Evolutionary conservation across 64 coral and sea anemone genomes (phyloP).

Genomic region (Montipora capricornis): DNA sequence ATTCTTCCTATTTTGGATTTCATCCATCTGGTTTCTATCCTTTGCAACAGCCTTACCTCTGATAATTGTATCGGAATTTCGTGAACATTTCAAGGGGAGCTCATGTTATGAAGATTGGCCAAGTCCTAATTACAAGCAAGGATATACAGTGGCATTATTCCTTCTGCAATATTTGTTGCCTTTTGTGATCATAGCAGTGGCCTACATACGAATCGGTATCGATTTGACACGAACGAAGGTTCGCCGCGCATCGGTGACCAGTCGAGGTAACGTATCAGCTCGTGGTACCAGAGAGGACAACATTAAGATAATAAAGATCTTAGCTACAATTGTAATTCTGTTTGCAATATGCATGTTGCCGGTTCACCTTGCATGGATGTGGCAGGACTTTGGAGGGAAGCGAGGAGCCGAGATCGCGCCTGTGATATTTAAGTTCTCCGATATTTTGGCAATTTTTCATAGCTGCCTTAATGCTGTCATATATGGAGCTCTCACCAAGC

Average conservation of each 20-base stretch:
- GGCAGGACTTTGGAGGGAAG: conserved; percentile 60
- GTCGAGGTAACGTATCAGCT: conserved; percentile 15
- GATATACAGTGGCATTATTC: conserved; percentile 39
- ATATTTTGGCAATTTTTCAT: conserved; percentile 56
- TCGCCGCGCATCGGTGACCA: conserved; percentile 28
- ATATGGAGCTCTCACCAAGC: conserved; percentile 74
- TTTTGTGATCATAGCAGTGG: conserved; percentile 63
- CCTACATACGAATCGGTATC: conserved; percentile 71
- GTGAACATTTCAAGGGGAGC: neutral
- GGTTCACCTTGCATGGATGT: conserved; percentile 70
- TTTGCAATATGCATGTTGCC: conserved; percentile 74
- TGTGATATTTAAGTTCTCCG: conserved; percentile 62
- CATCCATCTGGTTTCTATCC: conserved; percentile 74
- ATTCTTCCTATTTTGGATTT: conserved; percentile 62
- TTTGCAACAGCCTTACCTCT: conserved; percentile 72
- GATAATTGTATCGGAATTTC: conserved; percentile 61
- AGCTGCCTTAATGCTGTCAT: conserved; percentile 68
- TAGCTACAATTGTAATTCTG: conserved; percentile 55
- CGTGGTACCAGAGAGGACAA: conserved; percentile 48
- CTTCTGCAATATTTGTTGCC: conserved; percentile 64
- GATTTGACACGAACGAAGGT: conserved; percentile 61
- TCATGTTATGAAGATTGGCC: conserved; percentile 64
- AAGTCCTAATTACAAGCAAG: neutral
- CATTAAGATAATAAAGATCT: conserved; percentile 60
- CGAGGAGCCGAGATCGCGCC: conserved; percentile 2